phyloP scores from a whole-genome alignment of 2,113 vertebrate species.

The Dromaius novaehollandiae region DNA sequence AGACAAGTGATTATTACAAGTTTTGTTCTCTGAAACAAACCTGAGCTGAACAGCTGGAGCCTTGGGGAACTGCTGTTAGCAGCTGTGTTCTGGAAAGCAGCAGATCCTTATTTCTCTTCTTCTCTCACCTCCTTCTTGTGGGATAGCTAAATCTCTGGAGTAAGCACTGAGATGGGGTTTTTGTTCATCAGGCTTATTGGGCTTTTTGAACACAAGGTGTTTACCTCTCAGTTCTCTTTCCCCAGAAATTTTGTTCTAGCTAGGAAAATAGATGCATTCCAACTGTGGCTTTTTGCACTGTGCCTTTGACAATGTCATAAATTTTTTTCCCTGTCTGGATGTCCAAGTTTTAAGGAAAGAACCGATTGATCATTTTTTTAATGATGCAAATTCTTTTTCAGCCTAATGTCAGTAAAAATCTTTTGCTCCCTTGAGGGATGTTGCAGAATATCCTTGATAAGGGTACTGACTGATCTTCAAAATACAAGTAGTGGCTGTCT shows the following conservation, averaged over 20 bases:
- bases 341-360: neutral
- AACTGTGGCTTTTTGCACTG: neutral
- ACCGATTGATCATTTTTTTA: neutral
- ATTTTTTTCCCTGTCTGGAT: neutral
- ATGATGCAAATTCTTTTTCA: neutral
- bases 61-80: neutral
- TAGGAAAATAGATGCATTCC: neutral
- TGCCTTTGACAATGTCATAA: neutral
- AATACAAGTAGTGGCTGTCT: neutral
- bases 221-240: neutral
- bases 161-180: accelerated
- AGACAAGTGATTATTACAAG: neutral
- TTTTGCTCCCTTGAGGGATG: neutral
- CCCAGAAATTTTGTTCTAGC: neutral
- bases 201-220: neutral
- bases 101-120: neutral
- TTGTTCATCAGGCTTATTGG: neutral
- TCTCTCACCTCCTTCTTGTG: neutral
- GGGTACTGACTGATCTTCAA: neutral
- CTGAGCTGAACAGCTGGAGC: neutral
- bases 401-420: neutral
- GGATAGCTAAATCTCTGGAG: neutral
- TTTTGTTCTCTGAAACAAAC: neutral
- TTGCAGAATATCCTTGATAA: neutral
- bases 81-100: neutral